Base-by-base conservation (phyloP, 1,140 invertebrate species). In the Campoletis sonorensis region DNA sequence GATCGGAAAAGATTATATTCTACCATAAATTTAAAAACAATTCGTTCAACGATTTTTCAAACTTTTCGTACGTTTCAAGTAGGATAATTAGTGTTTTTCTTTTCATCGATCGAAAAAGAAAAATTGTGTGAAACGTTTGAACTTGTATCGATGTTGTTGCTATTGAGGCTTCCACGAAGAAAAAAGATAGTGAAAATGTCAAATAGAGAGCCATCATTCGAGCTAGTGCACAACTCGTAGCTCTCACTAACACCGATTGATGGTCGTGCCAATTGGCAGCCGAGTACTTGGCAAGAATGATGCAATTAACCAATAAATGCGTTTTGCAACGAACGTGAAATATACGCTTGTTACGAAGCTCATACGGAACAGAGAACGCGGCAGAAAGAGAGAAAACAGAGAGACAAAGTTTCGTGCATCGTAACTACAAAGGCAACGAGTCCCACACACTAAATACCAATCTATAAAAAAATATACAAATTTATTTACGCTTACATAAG, bases 271-370 rank as follows among this genome's bases (percentile, higher is more conserved):
- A 90, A 89, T 89, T 89, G 88, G 87, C 86, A 88, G 84, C 73
- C 86, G 75, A 79, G 78, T 84, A 86, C 88, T 89, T 86, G 86
- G 84, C 87, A 89, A 88, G 87, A 89, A 90, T 91, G 86, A 90
- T 87, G 87, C 89, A 90, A 90, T 91, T 89, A 90, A 88, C 87
- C 87, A 88, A 90, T 89, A 88, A 89, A 89, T 87, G 86, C 87
- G 85, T 88, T 89, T 89, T 86, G 84, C 84, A 84, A 87, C 83
- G 81, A 85, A 82, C 86, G 80, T 85, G 79, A 58, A 58, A 58
- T 58, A 10, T 79, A 82, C 81, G 79, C 75, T 77, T 77, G 58
- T 51, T 64, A 54, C 54, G 54, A 58, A 58, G 54, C 54, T 23
- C 5, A 58, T n/a, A n/a, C 54, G 18, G n/a, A n/a, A 54, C 49